Evolutionary conservation across 1,140 invertebrate genomes (phyloP).

Genomic region (Semibalanus balanoides): DNA sequence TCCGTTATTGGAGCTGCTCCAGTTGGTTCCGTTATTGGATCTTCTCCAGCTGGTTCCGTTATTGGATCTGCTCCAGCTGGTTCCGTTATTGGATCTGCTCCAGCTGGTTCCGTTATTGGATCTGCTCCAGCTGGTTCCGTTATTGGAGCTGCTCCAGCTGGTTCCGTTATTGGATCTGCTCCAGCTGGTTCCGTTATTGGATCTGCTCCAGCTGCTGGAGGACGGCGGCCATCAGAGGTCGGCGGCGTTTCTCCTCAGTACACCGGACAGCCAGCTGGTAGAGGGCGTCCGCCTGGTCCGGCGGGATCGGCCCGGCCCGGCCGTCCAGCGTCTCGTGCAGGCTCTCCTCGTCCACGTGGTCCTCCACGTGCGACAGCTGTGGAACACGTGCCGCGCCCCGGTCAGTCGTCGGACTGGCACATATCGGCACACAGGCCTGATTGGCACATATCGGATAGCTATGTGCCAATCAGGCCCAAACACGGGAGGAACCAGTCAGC

Average conservation of each 20-base stretch:
- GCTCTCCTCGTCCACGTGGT: constrained; percentile 11
- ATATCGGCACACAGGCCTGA: too few relatives aligned
- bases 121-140: too few relatives aligned
- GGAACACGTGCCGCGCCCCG: constrained; percentile 1
- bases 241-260: constrained; percentile 21
- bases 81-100: not conserved
- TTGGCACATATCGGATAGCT: too few relatives aligned
- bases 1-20: too few relatives aligned
- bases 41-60: too few relatives aligned
- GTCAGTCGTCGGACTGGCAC: too few relatives aligned
- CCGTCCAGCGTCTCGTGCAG: constrained; percentile 16
- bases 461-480: too few relatives aligned
- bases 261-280: constrained; percentile 20
- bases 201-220: constrained; percentile 7
- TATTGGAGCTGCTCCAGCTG: not conserved
- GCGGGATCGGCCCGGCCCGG: constrained; percentile 19
- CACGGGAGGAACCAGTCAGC: too few relatives aligned
- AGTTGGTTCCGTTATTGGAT: too few relatives aligned
- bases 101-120: too few relatives aligned
- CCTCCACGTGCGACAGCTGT: constrained; percentile 18
- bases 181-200: not conserved
- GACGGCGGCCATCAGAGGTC: constrained; percentile 24
- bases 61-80: too few relatives aligned
- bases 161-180: not conserved
- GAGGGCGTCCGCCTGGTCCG: constrained; percentile 14